Evolutionary conservation across 2,888 invertebrate genomes (phyloP).

Genomic region (Therioaphis trifolii): DNA sequence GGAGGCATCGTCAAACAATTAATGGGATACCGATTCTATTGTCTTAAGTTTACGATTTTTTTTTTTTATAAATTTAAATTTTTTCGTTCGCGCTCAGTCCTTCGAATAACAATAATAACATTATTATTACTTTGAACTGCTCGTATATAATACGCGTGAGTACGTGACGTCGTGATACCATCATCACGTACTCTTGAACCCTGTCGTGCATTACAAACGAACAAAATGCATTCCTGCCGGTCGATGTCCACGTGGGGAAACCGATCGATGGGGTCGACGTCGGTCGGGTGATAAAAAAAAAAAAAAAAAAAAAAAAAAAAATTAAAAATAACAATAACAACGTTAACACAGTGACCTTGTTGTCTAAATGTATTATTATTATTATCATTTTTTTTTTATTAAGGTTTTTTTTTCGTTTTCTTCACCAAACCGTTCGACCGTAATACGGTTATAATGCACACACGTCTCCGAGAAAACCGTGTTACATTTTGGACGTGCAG

Average conservation of each 20-base stretch:
- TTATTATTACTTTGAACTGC: slow-evolving; percentile 14
- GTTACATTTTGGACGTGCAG: background rate
- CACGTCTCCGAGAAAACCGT: background rate
- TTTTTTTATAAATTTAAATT: slow-evolving; percentile 6
- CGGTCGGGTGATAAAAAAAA: background rate
- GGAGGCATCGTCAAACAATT: slow-evolving; percentile 18
- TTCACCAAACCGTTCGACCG: slow-evolving; percentile 28
- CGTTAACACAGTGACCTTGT: slow-evolving; percentile 29
- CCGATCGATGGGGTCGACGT: slow-evolving; percentile 32
- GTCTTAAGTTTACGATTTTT: background rate
- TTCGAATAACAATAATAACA: slow-evolving; percentile 52
- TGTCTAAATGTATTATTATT: background rate
- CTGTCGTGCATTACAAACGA: slow-evolving; percentile 57
- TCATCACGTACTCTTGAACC: slow-evolving; percentile 42
- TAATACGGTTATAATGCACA: slow-evolving; percentile 1
- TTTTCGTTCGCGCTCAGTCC: slow-evolving; percentile 38
- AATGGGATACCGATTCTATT: slow-evolving; percentile 47
- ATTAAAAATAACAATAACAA: slow-evolving; percentile 24
- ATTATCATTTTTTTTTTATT: slow-evolving; percentile 13
- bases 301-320: background rate
- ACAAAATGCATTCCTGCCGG: slow-evolving; percentile 31
- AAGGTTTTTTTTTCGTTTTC: background rate
- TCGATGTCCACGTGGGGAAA: slow-evolving; percentile 39
- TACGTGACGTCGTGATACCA: background rate
- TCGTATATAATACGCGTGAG: background rate